Percentiles rank a stretch among this genome's conserved stretches.
These are phyloP conservation scores for Lasiurus borealis DNA, from an alignment of 2,113 vertebrate genomes.

Conservation along the genomic window DNA sequence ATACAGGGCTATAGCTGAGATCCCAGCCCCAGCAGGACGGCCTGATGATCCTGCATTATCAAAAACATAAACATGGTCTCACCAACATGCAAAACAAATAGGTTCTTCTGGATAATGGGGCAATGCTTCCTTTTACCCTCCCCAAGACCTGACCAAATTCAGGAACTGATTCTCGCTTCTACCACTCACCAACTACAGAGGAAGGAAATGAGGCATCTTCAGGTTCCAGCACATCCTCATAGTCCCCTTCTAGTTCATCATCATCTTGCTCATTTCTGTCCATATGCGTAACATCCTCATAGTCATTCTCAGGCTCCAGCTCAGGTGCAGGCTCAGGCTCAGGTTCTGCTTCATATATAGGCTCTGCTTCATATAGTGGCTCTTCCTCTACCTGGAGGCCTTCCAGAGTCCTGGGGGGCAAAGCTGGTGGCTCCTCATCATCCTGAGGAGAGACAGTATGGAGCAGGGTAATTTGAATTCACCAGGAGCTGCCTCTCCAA, in stretches of 20 bases:
- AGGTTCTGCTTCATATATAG: conserved; percentile 68
- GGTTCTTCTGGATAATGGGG: neutral
- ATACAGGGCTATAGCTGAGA: conserved; percentile 89
- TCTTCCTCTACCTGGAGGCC: conserved; percentile 68
- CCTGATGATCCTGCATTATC: conserved; percentile 52
- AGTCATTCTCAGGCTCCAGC: conserved; percentile 85
- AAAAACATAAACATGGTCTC: conserved; percentile 39
- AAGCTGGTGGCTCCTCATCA: conserved; percentile 80
- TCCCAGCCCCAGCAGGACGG: conserved; percentile 48
- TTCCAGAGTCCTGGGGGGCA: conserved; percentile 81
- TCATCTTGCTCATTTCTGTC: conserved; percentile 35
- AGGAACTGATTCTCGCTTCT: neutral
- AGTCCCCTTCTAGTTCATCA: conserved; percentile 77
- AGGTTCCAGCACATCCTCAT: conserved; percentile 85
- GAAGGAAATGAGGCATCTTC: neutral
- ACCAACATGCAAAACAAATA: neutral
- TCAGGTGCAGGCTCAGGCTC: conserved; percentile 69
- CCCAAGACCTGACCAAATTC: neutral
- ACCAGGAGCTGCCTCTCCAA: neutral
- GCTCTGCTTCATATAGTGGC: conserved; percentile 61
- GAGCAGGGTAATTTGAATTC: neutral
- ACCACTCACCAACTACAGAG: conserved; percentile 64
- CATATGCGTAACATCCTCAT: conserved; percentile 87
- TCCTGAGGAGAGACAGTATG: conserved; percentile 53
- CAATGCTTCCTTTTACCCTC: neutral